Evolutionary conservation across 2,888 invertebrate genomes (phyloP), one percentile per base, ranked within the genome.

Genomic region (Aphodius granarius): DNA sequence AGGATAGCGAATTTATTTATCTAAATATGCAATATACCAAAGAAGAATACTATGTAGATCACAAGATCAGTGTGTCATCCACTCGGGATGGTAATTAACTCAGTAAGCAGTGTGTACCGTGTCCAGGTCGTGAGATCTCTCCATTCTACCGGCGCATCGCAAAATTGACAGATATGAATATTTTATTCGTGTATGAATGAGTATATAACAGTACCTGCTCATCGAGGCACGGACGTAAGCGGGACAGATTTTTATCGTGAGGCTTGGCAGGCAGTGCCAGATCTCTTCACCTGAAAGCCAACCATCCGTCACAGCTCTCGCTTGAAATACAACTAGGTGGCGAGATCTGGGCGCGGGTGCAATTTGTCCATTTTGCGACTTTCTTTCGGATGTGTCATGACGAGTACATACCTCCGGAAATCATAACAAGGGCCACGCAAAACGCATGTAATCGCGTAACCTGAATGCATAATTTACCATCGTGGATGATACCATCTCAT

Each of bases 111-210:
- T 9, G 43, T 2, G 43, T 43, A 43, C 43, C 13, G 43, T 43
- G 43, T 43, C 43, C 43, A 43, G 43, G 77, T 77, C 78, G 77
- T 78, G 78, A 78, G 78, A 78, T 78, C 76, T 68, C 71, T 66
- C 73, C 71, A 73, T 73, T 74, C 76, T 73, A 70, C 43, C 66
- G 6, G 43, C 43, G 13, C 75, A 70, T 76, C 76, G 78, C 77
- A 73, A 76, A 77, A 78, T 76, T 78, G 78, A 77, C 78, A 78
- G 76, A 64, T 73, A 76, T 76, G 76, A 76, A 76, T 76, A 76
- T 74, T 74, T 74, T 72, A 72, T 72, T 72, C 72, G 72, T 22
- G 64, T 65, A 63, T 72, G 63, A 72, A 72, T 72, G 63, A 43
- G 43, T 20, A 64, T 16, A 20, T 72, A 72, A 72, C 64, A 72